These are phyloP conservation scores for Gallinago paraguaiae DNA, from an alignment of 2,113 vertebrate genomes.

Conservation along the genomic window DNA sequence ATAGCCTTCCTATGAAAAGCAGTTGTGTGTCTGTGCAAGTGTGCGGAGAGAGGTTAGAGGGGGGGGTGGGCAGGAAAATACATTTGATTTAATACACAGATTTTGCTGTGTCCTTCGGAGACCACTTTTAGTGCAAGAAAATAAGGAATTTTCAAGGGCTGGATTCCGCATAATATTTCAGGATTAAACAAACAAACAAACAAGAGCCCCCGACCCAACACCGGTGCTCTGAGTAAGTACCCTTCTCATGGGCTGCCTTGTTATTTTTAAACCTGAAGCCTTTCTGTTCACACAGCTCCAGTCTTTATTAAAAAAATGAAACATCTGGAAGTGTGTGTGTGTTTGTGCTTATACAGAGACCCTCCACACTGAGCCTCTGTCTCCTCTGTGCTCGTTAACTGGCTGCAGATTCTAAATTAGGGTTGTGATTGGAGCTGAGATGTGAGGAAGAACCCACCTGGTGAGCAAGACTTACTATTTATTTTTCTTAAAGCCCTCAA, in stretches of 20 bases:
- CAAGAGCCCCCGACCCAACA: background rate
- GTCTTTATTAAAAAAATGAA: constrained; percentile 33
- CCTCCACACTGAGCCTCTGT: background rate
- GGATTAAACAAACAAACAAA: background rate
- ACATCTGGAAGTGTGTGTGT: constrained; percentile 38
- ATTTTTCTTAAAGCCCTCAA: constrained; percentile 59
- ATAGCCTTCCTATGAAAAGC: constrained; percentile 63
- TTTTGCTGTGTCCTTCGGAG: constrained; percentile 22
- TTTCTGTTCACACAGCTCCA: background rate
- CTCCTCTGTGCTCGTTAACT: constrained; percentile 65
- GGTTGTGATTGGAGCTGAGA: constrained; percentile 7
- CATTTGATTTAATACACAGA: constrained; percentile 12
- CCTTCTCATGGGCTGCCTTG: background rate
- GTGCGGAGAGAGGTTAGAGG: background rate
- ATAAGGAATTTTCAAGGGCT: background rate
- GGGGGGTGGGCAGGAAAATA: constrained; percentile 13
- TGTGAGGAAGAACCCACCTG: constrained; percentile 55
- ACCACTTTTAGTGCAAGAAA: constrained; percentile 12
- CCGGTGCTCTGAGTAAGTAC: background rate
- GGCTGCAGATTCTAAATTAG: constrained; percentile 63
- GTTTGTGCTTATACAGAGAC: background rate
- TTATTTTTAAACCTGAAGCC: background rate
- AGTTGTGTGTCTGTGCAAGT: constrained; percentile 15
- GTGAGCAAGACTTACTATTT: constrained; percentile 19
- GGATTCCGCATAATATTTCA: constrained; percentile 1